Conservation (phyloP, 2,888 invertebrate genomes). For the Agrochola macilenta region DNA sequence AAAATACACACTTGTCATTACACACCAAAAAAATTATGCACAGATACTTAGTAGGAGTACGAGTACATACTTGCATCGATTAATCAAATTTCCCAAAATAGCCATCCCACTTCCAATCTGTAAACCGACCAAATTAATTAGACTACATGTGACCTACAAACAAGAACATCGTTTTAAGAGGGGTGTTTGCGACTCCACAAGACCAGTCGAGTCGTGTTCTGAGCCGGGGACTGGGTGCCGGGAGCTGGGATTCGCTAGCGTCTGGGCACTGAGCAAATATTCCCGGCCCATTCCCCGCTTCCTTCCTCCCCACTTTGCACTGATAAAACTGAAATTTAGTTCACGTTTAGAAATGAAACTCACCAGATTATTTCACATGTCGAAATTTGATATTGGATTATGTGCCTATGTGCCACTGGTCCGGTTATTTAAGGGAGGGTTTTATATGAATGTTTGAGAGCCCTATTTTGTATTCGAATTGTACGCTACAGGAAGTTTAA, state of each 20-base stretch:
- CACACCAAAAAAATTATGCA: no score
- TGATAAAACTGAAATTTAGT: constrained; percentile 73
- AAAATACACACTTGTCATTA: not conserved
- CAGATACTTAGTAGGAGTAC: not conserved
- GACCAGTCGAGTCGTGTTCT: constrained; percentile 39
- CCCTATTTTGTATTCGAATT: not conserved
- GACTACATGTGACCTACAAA: constrained; percentile 58
- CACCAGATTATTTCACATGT: constrained; percentile 53
- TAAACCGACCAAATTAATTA: constrained; percentile 54
- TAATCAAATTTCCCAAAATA: constrained; percentile 34
- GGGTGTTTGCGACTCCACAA: constrained; percentile 52
- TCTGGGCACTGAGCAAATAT: constrained; percentile 69
- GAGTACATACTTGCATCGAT: constrained; percentile 19
- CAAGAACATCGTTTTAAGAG: constrained; percentile 51
- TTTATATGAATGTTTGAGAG: constrained; percentile 30
- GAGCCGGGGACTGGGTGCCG: constrained; percentile 33
- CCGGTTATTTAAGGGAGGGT: constrained; percentile 11
- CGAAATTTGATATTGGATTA: constrained; percentile 43
- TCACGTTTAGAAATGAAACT: constrained; percentile 61
- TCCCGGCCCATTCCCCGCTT: constrained; percentile 68
- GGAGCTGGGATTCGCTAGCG: constrained; percentile 43
- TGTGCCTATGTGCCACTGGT: constrained; percentile 17
- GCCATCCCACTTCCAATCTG: constrained; percentile 23
- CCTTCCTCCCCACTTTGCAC: constrained; percentile 72
- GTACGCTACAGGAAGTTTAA: not conserved